A percentile compares a stretch with the other conserved stretches of the same genome.
phyloP scores from a whole-genome alignment of 2,797 vertebrate genomes.

The Falco concolor region DNA sequence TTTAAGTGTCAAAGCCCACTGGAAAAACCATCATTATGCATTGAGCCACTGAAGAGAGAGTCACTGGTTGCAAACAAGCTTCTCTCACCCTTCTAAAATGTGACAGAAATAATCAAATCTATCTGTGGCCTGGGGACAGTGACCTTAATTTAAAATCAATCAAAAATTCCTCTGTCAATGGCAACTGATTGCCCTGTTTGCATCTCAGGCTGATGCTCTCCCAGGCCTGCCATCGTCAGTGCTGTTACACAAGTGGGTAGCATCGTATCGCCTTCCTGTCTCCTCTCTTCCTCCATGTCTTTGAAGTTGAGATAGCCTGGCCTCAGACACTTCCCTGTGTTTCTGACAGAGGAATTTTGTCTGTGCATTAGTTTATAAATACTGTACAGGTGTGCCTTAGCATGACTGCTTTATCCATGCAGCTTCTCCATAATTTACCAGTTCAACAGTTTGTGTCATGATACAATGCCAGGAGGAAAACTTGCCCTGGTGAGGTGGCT shows the following conservation, averaged over 20 bases:
- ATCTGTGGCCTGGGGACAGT: slow-evolving; percentile 23
- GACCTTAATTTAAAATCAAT: slow-evolving; percentile 71
- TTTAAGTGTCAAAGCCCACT: background rate
- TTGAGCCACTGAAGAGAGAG: background rate
- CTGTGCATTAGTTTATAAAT: background rate
- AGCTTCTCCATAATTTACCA: background rate
- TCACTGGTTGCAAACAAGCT: background rate
- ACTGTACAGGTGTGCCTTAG: background rate
- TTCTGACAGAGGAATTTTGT: background rate
- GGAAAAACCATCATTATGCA: background rate
- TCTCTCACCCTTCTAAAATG: slow-evolving; percentile 30
- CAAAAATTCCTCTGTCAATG: slow-evolving; percentile 27
- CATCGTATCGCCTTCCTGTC: background rate
- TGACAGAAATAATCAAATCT: slow-evolving; percentile 63
- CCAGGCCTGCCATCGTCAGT: background rate
- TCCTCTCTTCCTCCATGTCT: background rate
- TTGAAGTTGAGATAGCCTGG: background rate
- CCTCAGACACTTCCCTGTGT: background rate
- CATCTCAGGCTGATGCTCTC: slow-evolving; percentile 11
- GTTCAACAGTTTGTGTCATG: background rate
- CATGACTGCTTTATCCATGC: background rate
- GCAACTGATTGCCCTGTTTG: background rate
- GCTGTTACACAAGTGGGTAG: background rate
- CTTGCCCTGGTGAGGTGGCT: background rate
- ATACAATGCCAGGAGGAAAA: background rate